Percentiles rank a stretch among this genome's conserved stretches.
These are phyloP conservation scores for Chionis minor DNA, from an alignment of 2,113 vertebrate genomes.

Conservation along the genomic window DNA sequence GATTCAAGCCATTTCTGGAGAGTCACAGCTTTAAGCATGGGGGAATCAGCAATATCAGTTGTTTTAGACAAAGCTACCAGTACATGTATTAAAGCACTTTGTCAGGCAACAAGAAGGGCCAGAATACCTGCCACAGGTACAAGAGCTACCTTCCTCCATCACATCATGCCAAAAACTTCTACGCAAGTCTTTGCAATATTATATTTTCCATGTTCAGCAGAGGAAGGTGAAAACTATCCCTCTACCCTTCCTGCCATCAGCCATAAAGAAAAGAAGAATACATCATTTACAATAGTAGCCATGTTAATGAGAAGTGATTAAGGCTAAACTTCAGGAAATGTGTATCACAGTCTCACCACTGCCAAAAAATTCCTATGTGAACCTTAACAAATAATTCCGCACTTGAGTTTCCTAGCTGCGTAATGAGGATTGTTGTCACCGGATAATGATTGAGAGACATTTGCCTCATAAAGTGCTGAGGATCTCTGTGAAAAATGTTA, in stretches of 20 bases:
- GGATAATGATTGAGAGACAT: neutral
- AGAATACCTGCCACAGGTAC: neutral
- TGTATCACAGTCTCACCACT: neutral
- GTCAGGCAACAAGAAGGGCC: neutral
- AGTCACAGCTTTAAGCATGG: neutral
- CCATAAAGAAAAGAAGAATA: neutral
- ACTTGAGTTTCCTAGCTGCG: neutral
- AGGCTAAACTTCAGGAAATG: constrained; percentile 15
- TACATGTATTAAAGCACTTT: neutral
- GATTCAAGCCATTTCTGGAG: neutral
- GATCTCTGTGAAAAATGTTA: neutral
- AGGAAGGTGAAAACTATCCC: neutral
- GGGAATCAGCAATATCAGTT: neutral
- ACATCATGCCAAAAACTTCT: neutral
- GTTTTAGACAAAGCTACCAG: neutral
- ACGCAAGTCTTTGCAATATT: neutral
- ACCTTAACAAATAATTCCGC: neutral
- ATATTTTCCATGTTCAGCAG: neutral
- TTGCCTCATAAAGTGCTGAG: neutral
- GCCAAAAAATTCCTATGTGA: neutral
- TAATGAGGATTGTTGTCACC: neutral
- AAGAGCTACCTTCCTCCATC: neutral
- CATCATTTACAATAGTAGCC: neutral
- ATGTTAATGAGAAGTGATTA: neutral
- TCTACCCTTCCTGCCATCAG: neutral